Evolutionary conservation across 2,113 vertebrate species (phyloP).

Genomic region (Cyanoramphus novaezelandiae): DNA sequence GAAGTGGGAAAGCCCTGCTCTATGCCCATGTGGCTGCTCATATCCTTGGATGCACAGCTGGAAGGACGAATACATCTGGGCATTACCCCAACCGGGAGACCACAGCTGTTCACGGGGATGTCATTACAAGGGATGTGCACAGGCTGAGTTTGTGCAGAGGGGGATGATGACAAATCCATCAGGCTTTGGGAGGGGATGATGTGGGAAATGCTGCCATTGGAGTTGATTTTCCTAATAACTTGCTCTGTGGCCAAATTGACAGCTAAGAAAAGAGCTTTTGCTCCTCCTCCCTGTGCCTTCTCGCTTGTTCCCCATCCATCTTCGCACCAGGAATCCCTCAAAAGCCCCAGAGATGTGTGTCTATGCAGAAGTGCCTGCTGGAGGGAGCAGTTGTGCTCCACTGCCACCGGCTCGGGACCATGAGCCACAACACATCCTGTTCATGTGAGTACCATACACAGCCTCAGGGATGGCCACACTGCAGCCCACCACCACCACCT

Average conservation of each 20-base stretch:
- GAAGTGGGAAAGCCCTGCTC: neutral
- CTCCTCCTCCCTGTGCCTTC: neutral
- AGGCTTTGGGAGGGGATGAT: neutral
- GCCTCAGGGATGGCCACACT: neutral
- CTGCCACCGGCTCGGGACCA: neutral
- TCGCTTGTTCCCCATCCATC: accelerated
- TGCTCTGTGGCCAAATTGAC: neutral
- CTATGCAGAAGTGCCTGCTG: accelerated
- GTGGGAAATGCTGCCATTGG: accelerated
- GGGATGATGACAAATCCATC: accelerated
- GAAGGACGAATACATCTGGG: neutral
- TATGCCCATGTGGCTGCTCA: accelerated
- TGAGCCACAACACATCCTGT: accelerated
- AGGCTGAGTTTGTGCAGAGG: neutral
- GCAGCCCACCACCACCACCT: neutral
- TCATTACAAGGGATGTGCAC: accelerated
- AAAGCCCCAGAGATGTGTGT: accelerated
- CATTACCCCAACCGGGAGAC: neutral
- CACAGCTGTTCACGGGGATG: neutral
- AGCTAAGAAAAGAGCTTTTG: neutral
- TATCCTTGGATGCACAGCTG: neutral
- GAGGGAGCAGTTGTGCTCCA: neutral
- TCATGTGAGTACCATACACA: neutral
- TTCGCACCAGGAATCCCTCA: neutral
- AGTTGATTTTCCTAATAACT: neutral